A percentile compares a stretch with the other conserved stretches of the same genome.
Evolutionary conservation across 2,113 vertebrate genomes (phyloP).

Genomic region (Cyprinodon variegatus): DNA sequence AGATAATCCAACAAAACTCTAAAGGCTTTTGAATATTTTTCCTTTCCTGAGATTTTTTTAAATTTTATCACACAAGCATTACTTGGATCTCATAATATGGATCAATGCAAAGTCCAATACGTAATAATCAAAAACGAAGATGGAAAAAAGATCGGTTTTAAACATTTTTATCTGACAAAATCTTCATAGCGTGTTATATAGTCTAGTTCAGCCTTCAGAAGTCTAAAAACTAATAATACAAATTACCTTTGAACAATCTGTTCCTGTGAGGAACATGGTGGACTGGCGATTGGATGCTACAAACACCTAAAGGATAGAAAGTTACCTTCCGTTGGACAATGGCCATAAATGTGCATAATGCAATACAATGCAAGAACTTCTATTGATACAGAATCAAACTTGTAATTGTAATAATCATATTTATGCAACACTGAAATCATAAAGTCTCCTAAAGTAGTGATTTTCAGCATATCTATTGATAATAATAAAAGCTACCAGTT

Average conservation of each 20-base stretch:
- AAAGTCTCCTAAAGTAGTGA: neutral
- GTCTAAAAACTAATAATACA: no score
- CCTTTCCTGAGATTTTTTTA: neutral
- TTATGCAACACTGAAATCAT: neutral
- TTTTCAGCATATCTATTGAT: no score
- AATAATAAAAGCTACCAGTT: neutral
- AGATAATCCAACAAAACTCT: constrained; percentile 44
- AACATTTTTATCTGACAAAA: neutral
- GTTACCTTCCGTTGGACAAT: neutral
- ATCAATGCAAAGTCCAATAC: neutral
- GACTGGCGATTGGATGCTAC: no score
- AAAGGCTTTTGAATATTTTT: constrained; percentile 12
- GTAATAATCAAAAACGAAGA: neutral
- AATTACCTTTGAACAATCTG: no score
- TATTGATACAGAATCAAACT: neutral
- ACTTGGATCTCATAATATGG: neutral
- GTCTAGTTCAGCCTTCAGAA: no score
- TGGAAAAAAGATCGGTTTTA: neutral
- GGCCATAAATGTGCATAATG: neutral
- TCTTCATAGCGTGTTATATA: neutral
- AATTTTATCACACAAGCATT: neutral
- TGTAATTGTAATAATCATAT: neutral
- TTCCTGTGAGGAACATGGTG: no score
- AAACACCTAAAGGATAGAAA: no score
- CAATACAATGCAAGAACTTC: neutral